Conservation (phyloP, 2,797 vertebrate species). For the Naso thynnoides region DNA sequence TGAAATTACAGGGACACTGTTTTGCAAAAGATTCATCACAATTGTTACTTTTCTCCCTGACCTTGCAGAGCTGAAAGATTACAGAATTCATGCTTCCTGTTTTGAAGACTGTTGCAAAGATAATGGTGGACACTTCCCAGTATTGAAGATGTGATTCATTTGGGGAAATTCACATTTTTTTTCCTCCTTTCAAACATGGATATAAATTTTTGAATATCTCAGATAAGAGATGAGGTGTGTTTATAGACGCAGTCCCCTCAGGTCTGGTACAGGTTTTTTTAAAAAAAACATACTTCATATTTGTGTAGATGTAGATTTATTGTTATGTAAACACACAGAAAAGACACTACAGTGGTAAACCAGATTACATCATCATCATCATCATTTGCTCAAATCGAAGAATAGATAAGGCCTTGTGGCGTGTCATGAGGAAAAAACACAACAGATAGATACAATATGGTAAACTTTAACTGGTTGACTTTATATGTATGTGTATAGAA, state of each 20-base stretch:
- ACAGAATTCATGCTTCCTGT: slow-evolving; percentile 42
- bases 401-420: no score
- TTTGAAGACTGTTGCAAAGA: neutral
- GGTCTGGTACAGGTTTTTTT: neutral
- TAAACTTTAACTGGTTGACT: neutral
- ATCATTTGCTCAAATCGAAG: no score
- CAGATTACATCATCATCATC: neutral
- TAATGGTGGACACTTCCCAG: neutral
- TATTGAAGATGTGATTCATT: slow-evolving; percentile 18
- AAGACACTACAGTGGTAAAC: neutral
- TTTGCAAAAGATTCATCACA: slow-evolving; percentile 11
- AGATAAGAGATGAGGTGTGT: slow-evolving; percentile 8
- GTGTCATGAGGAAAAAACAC: no score
- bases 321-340: neutral
- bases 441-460: neutral
- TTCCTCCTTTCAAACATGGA: neutral
- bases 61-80: neutral
- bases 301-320: neutral
- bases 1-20: slow-evolving; percentile 42
- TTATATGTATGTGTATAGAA: neutral
- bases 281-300: neutral
- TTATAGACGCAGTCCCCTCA: neutral
- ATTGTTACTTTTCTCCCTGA: neutral
- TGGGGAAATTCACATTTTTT: slow-evolving; percentile 14
- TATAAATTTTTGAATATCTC: neutral